Evolutionary conservation across 2,888 invertebrate genomes (phyloP), one percentile per base, ranked within the genome.

Genomic region (Plagiodera versicolora): DNA sequence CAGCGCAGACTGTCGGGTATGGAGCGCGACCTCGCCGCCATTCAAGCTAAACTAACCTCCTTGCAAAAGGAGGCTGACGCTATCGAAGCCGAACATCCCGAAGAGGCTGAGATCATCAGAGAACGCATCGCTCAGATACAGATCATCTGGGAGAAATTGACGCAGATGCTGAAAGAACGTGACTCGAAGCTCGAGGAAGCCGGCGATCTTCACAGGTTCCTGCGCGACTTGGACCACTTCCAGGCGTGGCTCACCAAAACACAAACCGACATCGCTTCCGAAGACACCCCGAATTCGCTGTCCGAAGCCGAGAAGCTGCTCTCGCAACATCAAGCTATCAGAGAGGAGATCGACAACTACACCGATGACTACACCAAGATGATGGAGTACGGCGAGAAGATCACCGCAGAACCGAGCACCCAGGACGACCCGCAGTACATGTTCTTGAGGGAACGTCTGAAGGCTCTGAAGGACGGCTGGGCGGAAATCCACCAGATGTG

Each of bases 401-500:
- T 98, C 70, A 97, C 97, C 53, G 89, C 92, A 61, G 92, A 92
- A 75, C 91, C 91, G 32, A 88, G 88, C 32, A 90, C 95, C 69
- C 89, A 94, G 79, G 91, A 95, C 81, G 99, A 99, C 83, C 96
- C 98, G 46, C 99, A 99, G 81, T 99, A 99, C 83, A 98, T 99
- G 98, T 99, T 99, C 92, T 84, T 99, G 74, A 88, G 98, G 65
- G 98, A 98, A 83, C 89, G 99, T 48, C 85, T 99, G 70, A 98
- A 96, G 85, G 99, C 98, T 0, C 83, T 99, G 56, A 95, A 98
- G 80, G 97, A 98, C 82, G 99, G 99, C 60, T 99, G 99, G 99
- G 95, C 95, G 67, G 99, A 99, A 78, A 84, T 99, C 63, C 94
- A 98, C 77, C 95, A 98, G 83, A 99, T 99, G 99, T 99, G 99